Evolutionary conservation across 2,797 vertebrate genomes (phyloP).

Genomic region (Eulemur albifrons): DNA sequence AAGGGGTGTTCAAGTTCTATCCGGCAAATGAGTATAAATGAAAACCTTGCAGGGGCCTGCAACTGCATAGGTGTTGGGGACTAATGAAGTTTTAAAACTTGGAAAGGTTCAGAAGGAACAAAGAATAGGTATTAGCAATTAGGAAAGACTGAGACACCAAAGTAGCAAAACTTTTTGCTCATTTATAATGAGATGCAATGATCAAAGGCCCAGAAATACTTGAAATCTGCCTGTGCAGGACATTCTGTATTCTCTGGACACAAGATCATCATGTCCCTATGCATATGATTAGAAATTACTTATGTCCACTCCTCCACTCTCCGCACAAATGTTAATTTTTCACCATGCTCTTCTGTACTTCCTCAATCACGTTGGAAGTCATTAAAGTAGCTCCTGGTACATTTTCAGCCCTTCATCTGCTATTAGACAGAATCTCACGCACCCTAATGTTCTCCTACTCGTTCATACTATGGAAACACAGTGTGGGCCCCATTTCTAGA

Average conservation of each 20-base stretch:
- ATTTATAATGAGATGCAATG: background rate
- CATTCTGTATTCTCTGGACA: background rate
- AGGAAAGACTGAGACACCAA: background rate
- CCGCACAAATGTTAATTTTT: background rate
- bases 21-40: background rate
- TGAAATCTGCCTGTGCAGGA: background rate
- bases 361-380: background rate
- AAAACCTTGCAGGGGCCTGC: background rate
- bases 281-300: background rate
- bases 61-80: background rate
- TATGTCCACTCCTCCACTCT: background rate
- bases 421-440: background rate
- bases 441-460: background rate
- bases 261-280: background rate
- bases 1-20: background rate
- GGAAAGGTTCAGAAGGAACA: background rate
- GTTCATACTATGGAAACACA: background rate
- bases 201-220: background rate
- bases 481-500: background rate
- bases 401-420: background rate
- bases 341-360: background rate
- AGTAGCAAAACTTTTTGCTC: background rate
- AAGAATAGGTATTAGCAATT: background rate
- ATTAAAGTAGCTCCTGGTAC: background rate
- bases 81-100: background rate